These are phyloP conservation scores for Epicauta chinensis DNA, from an alignment of 1,140 invertebrate genomes.

Conservation along the genomic window DNA sequence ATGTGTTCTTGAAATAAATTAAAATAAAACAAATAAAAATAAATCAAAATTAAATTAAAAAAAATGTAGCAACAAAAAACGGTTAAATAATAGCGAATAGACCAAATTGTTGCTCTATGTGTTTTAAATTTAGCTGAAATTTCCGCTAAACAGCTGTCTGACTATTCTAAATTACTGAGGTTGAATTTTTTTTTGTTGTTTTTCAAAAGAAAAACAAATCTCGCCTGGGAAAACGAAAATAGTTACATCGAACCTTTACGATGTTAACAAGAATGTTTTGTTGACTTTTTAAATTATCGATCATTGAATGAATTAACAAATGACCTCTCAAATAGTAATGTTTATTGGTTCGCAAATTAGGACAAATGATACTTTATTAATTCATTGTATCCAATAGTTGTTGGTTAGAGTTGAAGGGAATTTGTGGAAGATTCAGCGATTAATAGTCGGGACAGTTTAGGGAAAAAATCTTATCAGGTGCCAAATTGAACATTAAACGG, in stretches of 20 bases:
- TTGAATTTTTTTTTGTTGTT: neutral
- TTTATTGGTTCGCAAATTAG: no score
- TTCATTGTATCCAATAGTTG: no score
- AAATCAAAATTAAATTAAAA: conserved; percentile 9
- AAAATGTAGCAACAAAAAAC: neutral
- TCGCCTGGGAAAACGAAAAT: conserved; percentile 16
- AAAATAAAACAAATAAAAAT: conserved; percentile 26
- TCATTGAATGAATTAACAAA: conserved; percentile 7
- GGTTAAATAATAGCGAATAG: no score
- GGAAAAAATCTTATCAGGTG: no score
- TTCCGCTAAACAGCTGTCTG: conserved; percentile 11
- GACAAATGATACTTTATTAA: no score
- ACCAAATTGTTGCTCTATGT: neutral
- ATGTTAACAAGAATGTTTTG: neutral
- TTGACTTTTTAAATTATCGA: neutral
- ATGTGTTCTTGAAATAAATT: conserved; percentile 27
- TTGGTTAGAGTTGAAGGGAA: no score
- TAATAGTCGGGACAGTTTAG: no score
- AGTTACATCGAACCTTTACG: neutral
- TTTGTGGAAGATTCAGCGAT: no score
- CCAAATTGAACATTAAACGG: no score
- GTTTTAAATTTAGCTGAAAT: conserved; percentile 8
- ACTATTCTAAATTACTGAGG: conserved; percentile 10
- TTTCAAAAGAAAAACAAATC: no score
- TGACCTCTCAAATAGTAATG: neutral